These are phyloP conservation scores for Danaus plexippus DNA, from an alignment of 1,140 invertebrate species.

Conservation along the genomic window DNA sequence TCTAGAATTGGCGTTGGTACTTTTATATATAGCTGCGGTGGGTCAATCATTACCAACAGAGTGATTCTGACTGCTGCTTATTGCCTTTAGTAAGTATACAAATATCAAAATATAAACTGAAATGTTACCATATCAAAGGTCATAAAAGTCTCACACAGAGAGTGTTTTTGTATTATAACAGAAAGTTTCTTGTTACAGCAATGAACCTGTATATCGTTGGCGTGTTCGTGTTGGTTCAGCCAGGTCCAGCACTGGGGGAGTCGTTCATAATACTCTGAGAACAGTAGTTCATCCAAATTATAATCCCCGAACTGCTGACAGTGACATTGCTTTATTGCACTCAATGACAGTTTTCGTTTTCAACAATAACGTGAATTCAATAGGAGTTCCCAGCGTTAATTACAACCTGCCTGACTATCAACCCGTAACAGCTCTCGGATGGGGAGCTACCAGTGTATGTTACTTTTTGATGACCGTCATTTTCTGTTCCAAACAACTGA, in stretches of 20 bases:
- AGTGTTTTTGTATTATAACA: too few relatives aligned
- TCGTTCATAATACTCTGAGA: constrained; percentile 3
- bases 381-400: constrained; percentile 22
- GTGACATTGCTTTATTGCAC: constrained; percentile 27
- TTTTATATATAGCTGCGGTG: constrained; percentile 36
- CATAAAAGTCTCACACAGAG: not conserved
- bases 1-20: constrained; percentile 10
- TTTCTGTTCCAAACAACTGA: too few relatives aligned
- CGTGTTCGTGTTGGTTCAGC: constrained; percentile 21
- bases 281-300: constrained; percentile 15
- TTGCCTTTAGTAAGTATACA: constrained; percentile 33
- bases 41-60: constrained; percentile 35
- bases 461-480: too few relatives aligned
- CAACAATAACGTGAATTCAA: constrained; percentile 15
- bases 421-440: constrained; percentile 28
- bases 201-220: constrained; percentile 7
- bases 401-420: constrained; percentile 26
- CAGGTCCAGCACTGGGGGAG: constrained; percentile 18
- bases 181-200: constrained; percentile 5
- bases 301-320: constrained; percentile 8
- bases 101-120: constrained; percentile 4
- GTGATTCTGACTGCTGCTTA: constrained; percentile 37
- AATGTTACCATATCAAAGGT: not conserved
- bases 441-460: constrained; percentile 28
- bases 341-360: constrained; percentile 36